Evolutionary conservation across 2,797 vertebrate species (phyloP).

Genomic region (Anas flavirostris): DNA sequence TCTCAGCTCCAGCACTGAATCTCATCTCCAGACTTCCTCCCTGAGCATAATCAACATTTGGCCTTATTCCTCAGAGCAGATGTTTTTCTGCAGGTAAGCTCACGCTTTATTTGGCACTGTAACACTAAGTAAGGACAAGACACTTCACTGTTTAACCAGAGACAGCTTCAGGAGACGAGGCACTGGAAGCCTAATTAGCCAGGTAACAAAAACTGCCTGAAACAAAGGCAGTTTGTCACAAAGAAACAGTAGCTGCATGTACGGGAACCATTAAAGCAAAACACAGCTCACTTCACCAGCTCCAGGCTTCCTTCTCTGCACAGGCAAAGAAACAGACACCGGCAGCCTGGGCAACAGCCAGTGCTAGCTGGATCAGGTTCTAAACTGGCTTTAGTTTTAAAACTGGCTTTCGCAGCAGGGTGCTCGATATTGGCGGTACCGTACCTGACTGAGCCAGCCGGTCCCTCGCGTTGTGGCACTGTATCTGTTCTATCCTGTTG

Average conservation of each 20-base stretch:
- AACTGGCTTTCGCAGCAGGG: fast-evolving
- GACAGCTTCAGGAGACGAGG: neutral
- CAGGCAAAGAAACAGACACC: neutral
- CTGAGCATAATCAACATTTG: fast-evolving
- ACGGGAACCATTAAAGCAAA: fast-evolving
- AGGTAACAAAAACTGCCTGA: neutral
- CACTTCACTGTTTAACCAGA: fast-evolving
- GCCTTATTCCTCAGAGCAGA: neutral
- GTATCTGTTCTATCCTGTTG: conserved; percentile 90
- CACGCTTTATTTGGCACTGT: neutral
- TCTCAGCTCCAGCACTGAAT: neutral
- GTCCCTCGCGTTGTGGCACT: conserved; percentile 88
- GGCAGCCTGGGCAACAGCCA: neutral
- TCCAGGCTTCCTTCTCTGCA: neutral
- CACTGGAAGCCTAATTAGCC: neutral
- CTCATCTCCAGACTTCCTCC: too few relatives aligned
- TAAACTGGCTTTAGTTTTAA: too few relatives aligned
- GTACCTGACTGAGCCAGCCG: conserved; percentile 93
- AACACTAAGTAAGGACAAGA: neutral
- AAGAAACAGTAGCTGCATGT: neutral
- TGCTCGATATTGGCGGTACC: fast-evolving
- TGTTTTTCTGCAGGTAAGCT: neutral
- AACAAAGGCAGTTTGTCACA: too few relatives aligned
- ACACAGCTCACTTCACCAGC: neutral
- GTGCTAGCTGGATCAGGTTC: neutral